Base-by-base conservation (phyloP, 2,888 invertebrate species). In the Cheilosia vulpina region DNA sequence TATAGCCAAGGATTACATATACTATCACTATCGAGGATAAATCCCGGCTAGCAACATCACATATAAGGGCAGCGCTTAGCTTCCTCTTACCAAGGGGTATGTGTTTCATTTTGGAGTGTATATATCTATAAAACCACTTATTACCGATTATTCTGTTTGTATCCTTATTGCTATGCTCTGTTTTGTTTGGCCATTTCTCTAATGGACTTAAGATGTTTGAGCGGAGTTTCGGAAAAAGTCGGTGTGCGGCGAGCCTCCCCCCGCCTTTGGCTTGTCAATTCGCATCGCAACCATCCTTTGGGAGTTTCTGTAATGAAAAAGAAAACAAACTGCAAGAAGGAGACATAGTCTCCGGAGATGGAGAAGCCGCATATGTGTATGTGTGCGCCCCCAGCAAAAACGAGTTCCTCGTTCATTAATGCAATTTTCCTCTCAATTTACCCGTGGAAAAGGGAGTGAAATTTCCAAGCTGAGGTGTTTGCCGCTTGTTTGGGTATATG, bases 181-280 rank as follows among this genome's bases (percentile, higher is more conserved):
- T 63, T 45, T 69, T 60, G 41, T 73, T 76, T 47, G 63, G 9
- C 19, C 13, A 19, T 58, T 58, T 21, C 72, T 78, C 82, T 84
- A 84, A 84, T 84, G 79, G 83, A 84, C 66, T 84, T 84, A 84
- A 84, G 83, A 84, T 84, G 83, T 84, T 84, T 79, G 79, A 69
- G 65, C 60, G 47, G 9, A 17, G 19, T 47, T 19, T 17, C 63
- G 50, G 63, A 43, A 60, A 73, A 24, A 63, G 69, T 47, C 38
- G 68, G 68, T 66, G 62, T 62, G 82, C 66, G 82, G 82, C 72
- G 31, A 78, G 50, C 47, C 71, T 24, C 31, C 31, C 9, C 27
- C 19, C n/a, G n/a, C n/a, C 24, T 1, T n/a, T 53, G 15, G 24
- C 21, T n/a, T n/a, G 62, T 47, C 17, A 15, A 62, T 81, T 11